phyloP scores from a whole-genome alignment of 2,113 vertebrate species.

The Falcunculus frontatus region DNA sequence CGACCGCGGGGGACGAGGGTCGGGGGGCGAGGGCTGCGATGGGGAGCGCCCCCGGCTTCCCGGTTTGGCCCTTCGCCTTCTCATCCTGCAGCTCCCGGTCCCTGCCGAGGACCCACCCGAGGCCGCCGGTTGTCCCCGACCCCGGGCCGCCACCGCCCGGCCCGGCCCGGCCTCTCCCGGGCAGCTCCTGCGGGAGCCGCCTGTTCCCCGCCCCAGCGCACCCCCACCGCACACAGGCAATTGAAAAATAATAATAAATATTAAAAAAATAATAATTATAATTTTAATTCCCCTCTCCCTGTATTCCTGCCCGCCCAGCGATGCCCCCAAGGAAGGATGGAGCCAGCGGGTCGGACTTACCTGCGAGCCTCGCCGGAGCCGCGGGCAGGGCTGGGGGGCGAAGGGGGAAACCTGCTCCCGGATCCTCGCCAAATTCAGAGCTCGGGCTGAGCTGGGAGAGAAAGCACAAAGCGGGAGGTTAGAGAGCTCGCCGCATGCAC shows the following conservation, averaged over 20 bases:
- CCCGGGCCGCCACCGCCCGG: not conserved
- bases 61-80: not conserved
- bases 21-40: not conserved
- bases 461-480: conserved; percentile 72
- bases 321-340: not conserved
- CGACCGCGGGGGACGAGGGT: not conserved
- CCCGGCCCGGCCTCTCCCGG: not conserved
- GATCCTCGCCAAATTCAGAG: conserved; percentile 57
- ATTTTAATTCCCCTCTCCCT: not conserved
- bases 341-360: conserved; percentile 56
- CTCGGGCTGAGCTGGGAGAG: conserved; percentile 66
- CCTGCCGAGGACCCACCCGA: not conserved
- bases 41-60: conserved; percentile 3
- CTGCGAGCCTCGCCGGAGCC: conserved; percentile 55
- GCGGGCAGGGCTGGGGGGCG: not conserved
- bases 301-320: not conserved
- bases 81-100: not conserved
- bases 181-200: not conserved
- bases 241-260: not conserved
- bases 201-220: not conserved
- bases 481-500: conserved; percentile 63
- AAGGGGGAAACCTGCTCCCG: conserved; percentile 4
- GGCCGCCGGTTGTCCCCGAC: not conserved
- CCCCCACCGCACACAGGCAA: not conserved
- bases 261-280: not conserved